These are phyloP conservation scores for Tenthredo scrophulariae DNA, from an alignment of 2,888 invertebrate species.

Conservation along the genomic window DNA sequence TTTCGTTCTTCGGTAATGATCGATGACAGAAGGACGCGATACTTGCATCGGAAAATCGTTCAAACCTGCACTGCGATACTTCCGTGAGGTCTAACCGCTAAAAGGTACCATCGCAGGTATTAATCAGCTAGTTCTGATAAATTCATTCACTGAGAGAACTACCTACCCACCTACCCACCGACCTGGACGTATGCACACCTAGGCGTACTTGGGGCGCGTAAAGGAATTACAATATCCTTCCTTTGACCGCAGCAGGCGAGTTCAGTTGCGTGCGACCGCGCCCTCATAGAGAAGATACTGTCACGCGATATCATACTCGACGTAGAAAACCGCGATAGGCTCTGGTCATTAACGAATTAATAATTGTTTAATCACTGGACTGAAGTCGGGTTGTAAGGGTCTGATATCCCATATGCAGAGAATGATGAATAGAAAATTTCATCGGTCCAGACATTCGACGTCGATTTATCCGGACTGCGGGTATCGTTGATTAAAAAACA, in stretches of 20 bases:
- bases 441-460: neutral
- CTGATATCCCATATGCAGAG: neutral
- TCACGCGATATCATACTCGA: constrained; percentile 56
- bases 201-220: neutral
- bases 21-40: neutral
- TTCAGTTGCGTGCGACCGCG: constrained; percentile 59
- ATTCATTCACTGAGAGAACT: constrained; percentile 5
- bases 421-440: neutral
- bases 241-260: constrained; percentile 9
- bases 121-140: neutral
- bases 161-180: neutral
- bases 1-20: constrained; percentile 60
- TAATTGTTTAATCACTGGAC: constrained; percentile 44
- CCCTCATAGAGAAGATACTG: constrained; percentile 55
- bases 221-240: constrained; percentile 46
- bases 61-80: neutral
- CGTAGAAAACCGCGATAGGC: constrained; percentile 28
- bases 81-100: neutral
- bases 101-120: neutral
- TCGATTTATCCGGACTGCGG: neutral
- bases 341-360: constrained; percentile 59
- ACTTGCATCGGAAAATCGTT: neutral
- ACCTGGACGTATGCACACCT: neutral
- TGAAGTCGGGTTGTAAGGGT: neutral
- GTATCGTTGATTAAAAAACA: constrained; percentile 1